phyloP scores from a whole-genome alignment of 2,888 invertebrate species.

The Zaprionus obscuricornis region DNA sequence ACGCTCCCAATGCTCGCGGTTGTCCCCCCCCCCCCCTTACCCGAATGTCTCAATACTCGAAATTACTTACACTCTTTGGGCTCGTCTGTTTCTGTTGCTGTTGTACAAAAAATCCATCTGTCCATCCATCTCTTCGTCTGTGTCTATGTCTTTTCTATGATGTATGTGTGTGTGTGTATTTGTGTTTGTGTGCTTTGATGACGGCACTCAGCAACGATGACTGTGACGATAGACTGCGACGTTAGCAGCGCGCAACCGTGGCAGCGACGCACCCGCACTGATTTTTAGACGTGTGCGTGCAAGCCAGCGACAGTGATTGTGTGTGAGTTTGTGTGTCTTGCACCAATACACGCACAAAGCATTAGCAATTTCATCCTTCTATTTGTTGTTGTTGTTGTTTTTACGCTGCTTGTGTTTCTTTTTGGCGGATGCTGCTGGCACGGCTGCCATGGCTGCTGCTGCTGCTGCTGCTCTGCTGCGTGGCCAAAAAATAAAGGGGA shows the following conservation, averaged over 20 bases:
- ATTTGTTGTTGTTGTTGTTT: conserved; percentile 12
- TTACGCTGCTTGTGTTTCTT: too few relatives aligned
- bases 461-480: conserved; percentile 34
- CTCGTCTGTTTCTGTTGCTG: conserved; percentile 26
- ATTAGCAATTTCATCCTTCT: conserved; percentile 49
- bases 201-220: conserved; percentile 54
- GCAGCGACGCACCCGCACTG: conserved; percentile 61
- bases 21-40: not conserved
- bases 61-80: conserved; percentile 14
- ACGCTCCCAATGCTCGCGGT: too few relatives aligned
- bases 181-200: conserved; percentile 53
- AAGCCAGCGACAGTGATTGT: not conserved
- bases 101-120: too few relatives aligned
- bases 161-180: not conserved
- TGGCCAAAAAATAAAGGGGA: conserved; percentile 49
- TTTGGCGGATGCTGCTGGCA: conserved; percentile 26
- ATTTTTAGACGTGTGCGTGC: conserved; percentile 43
- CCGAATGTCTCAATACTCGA: not conserved
- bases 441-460: conserved; percentile 32
- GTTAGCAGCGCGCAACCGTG: not conserved
- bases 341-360: conserved; percentile 38
- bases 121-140: conserved; percentile 26
- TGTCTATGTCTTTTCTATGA: too few relatives aligned
- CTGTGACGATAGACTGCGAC: conserved; percentile 8
- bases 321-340: conserved; percentile 16